phyloP scores from a whole-genome alignment of 2,797 vertebrate species.

The Lemur catta region DNA sequence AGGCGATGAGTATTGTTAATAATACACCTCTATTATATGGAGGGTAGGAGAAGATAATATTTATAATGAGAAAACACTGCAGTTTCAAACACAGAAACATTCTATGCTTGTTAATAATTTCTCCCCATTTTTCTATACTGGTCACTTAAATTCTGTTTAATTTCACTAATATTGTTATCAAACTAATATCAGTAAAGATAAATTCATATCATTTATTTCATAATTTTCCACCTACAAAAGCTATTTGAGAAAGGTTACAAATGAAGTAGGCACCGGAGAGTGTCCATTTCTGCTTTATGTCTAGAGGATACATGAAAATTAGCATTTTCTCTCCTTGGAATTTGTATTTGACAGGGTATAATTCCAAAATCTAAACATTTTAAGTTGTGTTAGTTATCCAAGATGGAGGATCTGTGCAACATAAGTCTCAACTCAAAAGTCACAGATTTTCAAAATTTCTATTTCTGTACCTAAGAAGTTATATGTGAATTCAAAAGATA shows the following conservation, averaged over 20 bases:
- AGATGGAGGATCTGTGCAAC: background rate
- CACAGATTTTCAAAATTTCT: background rate
- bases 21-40: slow-evolving; percentile 91
- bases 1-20: slow-evolving; percentile 98
- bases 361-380: background rate
- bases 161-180: background rate
- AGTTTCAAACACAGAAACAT: slow-evolving; percentile 1
- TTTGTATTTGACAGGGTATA: background rate
- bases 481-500: background rate
- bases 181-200: background rate
- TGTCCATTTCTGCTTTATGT: background rate
- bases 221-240: background rate
- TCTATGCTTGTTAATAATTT: background rate
- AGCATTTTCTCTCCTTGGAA: background rate
- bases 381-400: background rate
- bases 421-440: background rate
- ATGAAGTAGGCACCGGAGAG: background rate
- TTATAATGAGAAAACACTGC: background rate
- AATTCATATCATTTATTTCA: background rate
- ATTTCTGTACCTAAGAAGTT: background rate
- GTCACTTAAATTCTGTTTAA: background rate
- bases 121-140: background rate
- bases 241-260: background rate
- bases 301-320: background rate
- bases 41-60: background rate